Base-by-base conservation (phyloP, 2,888 invertebrate species). In the Folsomia manolachei region DNA sequence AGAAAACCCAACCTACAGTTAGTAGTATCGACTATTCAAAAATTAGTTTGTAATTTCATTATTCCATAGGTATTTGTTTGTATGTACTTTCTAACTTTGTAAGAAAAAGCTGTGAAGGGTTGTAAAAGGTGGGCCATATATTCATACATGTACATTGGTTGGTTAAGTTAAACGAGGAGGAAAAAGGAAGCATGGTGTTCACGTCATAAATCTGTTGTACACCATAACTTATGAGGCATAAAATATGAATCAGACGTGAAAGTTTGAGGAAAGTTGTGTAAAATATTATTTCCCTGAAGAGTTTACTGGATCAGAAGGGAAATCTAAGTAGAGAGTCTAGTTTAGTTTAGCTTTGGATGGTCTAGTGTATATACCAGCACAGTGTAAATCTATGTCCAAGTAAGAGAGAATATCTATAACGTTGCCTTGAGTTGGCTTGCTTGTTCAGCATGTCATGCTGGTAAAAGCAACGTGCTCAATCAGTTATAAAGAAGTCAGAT, bases 231-330 rank as follows among this genome's bases (percentile, higher is more conserved):
- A 66, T 39, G 18, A 52, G 21, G 66, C 51, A 66, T 66, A 66
- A 66, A 66, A 66, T 66, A 66, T 66, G 66, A 66, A 70, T 52
- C 69, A 62, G 63, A 60, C 52, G 26, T 62, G 63, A 63, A 63
- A 70, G 63, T 63, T 53, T 14, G 64, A 27, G 26, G 64, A 27
- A 64, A 64, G 64, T 64, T 26, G 25, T 66, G 66, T 66, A 51
- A 26, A 52, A 52, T 66, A 66, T 66, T 66, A 73, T 73, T 76
- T 74, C 75, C 75, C 75, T 62, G 63, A 53, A 76, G 75, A 71
- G 60, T 76, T 73, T 52, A 24, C 63, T 60, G 71, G 78, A 73
- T 76, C 78, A 78, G 74, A 73, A 73, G 78, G 78, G 78, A 78
- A 78, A 78, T 78, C 78, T 52, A 53, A 64, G 56, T 51, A 63